These are phyloP conservation scores for Brenthis hecate DNA, from an alignment of 2,888 invertebrate species.

Conservation along the genomic window DNA sequence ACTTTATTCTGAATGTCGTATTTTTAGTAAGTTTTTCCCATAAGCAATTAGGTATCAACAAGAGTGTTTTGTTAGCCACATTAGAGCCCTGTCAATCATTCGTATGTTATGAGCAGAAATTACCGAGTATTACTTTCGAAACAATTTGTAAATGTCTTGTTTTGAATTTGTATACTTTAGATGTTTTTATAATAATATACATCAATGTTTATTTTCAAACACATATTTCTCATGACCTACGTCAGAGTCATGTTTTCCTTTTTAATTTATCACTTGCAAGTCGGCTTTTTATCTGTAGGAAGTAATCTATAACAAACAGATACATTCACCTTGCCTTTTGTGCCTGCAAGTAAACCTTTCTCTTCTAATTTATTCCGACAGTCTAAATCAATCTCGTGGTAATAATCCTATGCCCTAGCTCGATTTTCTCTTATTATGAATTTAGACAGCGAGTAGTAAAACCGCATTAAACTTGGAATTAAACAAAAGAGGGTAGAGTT, in stretches of 20 bases:
- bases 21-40: too few species aligned
- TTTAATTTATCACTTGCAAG: slow-evolving; percentile 55
- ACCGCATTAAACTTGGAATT: slow-evolving; percentile 49
- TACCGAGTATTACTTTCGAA: slow-evolving; percentile 67
- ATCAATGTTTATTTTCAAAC: slow-evolving; percentile 64
- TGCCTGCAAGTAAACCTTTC: slow-evolving; percentile 48
- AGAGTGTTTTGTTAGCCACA: slow-evolving; percentile 45
- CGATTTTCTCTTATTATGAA: slow-evolving; percentile 55
- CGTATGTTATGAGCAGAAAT: slow-evolving; percentile 56
- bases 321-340: slow-evolving; percentile 52
- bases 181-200: slow-evolving; percentile 64
- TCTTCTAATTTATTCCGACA: slow-evolving; percentile 55
- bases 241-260: slow-evolving; percentile 40
- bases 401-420: slow-evolving; percentile 53
- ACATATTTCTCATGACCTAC: slow-evolving; percentile 23
- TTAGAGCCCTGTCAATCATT: slow-evolving; percentile 59
- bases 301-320: slow-evolving; percentile 50
- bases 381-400: slow-evolving; percentile 56
- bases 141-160: slow-evolving; percentile 68
- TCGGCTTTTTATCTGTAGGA: slow-evolving; percentile 54
- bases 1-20: too few species aligned
- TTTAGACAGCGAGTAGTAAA: slow-evolving; percentile 44
- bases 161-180: slow-evolving; percentile 60
- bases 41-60: not conserved
- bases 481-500: slow-evolving; percentile 45